Evolutionary conservation across 1,140 invertebrate species (phyloP).

Genomic region (Hypothenemus hampei): DNA sequence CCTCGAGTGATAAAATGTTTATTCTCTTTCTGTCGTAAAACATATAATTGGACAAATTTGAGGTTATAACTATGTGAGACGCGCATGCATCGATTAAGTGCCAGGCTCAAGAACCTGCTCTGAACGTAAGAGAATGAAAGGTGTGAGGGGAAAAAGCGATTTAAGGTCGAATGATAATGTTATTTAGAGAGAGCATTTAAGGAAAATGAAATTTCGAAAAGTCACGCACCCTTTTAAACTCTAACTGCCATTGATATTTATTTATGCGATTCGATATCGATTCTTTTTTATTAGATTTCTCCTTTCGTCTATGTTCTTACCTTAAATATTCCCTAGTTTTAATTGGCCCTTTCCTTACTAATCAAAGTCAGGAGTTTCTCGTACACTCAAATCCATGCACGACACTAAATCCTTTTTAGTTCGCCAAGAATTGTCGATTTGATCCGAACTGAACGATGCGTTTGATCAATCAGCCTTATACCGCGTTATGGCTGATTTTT

Average conservation of each 20-base stretch:
- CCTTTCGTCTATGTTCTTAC: not conserved
- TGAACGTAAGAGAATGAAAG: no score
- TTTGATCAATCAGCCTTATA: conserved; percentile 13
- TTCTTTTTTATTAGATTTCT: not conserved
- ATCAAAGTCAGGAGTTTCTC: not conserved
- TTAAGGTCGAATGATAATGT: conserved; percentile 5
- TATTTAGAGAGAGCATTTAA: conserved; percentile 2
- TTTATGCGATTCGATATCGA: not conserved
- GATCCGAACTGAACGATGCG: not conserved
- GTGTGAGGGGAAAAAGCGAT: no score
- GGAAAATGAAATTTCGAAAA: conserved; percentile 7
- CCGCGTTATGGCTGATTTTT: no score
- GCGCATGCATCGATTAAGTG: no score
- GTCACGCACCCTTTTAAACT: conserved; percentile 6
- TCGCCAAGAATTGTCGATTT: not conserved
- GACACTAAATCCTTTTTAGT: not conserved
- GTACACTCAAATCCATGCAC: not conserved
- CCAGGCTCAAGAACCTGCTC: no score
- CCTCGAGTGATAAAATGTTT: no score
- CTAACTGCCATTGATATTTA: not conserved
- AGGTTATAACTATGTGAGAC: no score
- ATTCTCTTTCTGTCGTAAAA: no score
- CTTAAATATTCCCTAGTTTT: not conserved
- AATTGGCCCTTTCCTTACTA: not conserved
- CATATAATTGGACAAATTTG: no score